Evolutionary conservation across 2,888 invertebrate genomes (phyloP).

Genomic region (Drosophila vallismaia): DNA sequence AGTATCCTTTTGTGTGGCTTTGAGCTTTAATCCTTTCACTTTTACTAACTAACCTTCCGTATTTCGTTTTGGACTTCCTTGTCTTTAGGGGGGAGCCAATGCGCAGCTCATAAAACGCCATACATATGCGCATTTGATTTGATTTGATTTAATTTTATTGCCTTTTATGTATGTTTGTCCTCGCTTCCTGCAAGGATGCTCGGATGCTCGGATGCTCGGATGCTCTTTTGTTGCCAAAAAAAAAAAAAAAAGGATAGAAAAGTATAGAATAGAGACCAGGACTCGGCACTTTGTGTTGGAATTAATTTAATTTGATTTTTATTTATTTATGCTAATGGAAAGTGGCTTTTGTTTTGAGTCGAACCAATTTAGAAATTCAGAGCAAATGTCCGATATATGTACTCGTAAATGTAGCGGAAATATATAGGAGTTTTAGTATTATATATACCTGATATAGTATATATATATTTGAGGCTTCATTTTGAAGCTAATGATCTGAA

Average conservation of each 20-base stretch:
- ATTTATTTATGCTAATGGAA: constrained; percentile 69
- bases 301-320: constrained; percentile 78
- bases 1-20: constrained; percentile 56
- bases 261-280: not conserved
- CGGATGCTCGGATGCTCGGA: too few relatives aligned
- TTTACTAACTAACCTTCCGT: constrained; percentile 11
- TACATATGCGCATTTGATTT: constrained; percentile 77
- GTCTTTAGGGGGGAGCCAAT: not conserved
- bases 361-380: constrained; percentile 17
- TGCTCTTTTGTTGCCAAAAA: constrained; percentile 17
- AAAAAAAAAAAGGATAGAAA: too few relatives aligned
- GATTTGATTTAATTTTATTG: constrained; percentile 78
- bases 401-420: not conserved
- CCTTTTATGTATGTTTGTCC: constrained; percentile 58
- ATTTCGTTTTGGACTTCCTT: not conserved
- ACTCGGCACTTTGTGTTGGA: constrained; percentile 33
- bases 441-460: too few relatives aligned
- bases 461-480: not conserved
- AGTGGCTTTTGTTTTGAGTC: constrained; percentile 12
- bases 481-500: not conserved
- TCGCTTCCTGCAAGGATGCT: not conserved
- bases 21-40: constrained; percentile 63
- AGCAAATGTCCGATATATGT: not conserved
- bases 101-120: constrained; percentile 64
- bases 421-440: not conserved